Percentiles rank a stretch among this genome's conserved stretches.
phyloP scores from a whole-genome alignment of 2,888 invertebrate genomes.

The Molorchus minor region DNA sequence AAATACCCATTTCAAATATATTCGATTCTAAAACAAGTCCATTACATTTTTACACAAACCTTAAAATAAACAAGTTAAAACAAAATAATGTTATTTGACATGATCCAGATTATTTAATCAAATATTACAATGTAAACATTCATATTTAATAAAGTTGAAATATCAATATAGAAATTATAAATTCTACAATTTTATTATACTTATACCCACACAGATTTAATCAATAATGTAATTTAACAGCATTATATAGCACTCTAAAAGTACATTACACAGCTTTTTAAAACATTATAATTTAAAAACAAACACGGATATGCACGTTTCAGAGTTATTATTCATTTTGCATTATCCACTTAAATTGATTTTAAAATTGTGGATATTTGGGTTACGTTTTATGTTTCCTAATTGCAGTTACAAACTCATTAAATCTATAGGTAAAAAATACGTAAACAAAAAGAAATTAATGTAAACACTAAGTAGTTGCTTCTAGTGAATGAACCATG shows the following conservation, averaged over 20 bases:
- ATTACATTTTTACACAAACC: conserved; percentile 17
- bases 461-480: too few species aligned
- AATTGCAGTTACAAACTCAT: too few species aligned
- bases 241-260: background rate
- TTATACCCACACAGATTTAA: conserved; percentile 13
- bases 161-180: conserved; percentile 19
- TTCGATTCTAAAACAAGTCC: conserved; percentile 5
- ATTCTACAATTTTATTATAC: conserved; percentile 18
- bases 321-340: background rate
- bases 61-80: conserved; percentile 23
- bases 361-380: too few species aligned
- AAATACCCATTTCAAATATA: too few species aligned
- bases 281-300: background rate
- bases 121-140: conserved; percentile 22
- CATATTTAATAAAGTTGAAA: conserved; percentile 23
- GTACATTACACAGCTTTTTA: background rate
- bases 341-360: background rate
- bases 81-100: conserved; percentile 20
- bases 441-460: too few species aligned
- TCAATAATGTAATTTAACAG: conserved; percentile 6
- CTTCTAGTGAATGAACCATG: too few species aligned
- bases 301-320: background rate
- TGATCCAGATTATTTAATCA: conserved; percentile 19
- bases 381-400: too few species aligned
- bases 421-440: too few species aligned